phyloP scores from a whole-genome alignment of 2,888 invertebrate species.

The Leptinotarsa juncta region DNA sequence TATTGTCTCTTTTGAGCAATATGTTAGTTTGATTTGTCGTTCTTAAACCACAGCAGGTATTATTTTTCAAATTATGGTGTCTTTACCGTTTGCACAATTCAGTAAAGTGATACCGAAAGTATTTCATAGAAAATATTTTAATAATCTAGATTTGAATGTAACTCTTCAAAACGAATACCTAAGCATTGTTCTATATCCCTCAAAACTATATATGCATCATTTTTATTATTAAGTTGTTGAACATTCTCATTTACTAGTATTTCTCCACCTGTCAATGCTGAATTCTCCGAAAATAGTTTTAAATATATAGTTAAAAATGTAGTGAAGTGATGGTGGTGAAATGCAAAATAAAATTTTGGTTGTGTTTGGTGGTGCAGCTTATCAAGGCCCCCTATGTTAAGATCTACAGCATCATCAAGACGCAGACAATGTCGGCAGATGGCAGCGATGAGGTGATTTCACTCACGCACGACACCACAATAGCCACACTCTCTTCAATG shows the following conservation, averaged over 20 bases:
- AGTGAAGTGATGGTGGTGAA: conserved; percentile 21
- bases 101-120: no score
- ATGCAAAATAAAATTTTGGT: conserved; percentile 35
- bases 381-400: conserved; percentile 97
- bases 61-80: no score
- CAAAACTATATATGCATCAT: not conserved
- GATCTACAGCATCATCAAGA: conserved; percentile 96
- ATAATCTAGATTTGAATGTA: no score
- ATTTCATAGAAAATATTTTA: no score
- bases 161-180: no score
- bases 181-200: no score
- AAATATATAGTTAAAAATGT: not conserved
- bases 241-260: no score
- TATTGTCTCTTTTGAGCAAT: no score
- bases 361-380: conserved; percentile 73
- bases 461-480: conserved; percentile 49
- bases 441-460: conserved; percentile 65
- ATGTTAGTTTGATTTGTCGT: no score
- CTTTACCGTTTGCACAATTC: no score
- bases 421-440: conserved; percentile 83
- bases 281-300: conserved; percentile 8
- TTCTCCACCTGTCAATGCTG: not conserved
- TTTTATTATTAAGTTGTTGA: not conserved
- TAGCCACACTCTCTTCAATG: conserved; percentile 47
- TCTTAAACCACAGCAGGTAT: no score